Percentiles rank a stretch among this genome's conserved stretches.
These are phyloP conservation scores for Miniopterus natalensis DNA, from an alignment of 2,113 vertebrate species.

Conservation along the genomic window DNA sequence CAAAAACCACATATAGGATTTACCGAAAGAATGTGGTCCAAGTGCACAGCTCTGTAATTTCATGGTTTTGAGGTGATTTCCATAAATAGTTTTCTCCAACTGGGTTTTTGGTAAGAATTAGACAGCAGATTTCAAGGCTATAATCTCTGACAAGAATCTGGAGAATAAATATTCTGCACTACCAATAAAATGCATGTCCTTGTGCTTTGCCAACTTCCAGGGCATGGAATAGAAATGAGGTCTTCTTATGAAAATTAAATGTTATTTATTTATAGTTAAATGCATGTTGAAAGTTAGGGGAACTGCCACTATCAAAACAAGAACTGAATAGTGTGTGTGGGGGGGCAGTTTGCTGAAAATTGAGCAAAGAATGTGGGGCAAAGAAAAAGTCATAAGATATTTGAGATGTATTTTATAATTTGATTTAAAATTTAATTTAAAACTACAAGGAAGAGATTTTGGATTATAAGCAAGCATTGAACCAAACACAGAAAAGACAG, in stretches of 20 bases:
- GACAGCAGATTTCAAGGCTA: not conserved
- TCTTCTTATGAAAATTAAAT: not conserved
- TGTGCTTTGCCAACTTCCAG: not conserved
- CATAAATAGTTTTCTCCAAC: constrained; percentile 34
- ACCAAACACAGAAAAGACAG: not conserved
- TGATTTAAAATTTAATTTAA: constrained; percentile 41
- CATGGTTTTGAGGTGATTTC: not conserved
- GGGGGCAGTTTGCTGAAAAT: not conserved
- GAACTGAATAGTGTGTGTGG: not conserved
- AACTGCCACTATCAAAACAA: not conserved
- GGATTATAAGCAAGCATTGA: constrained; percentile 2
- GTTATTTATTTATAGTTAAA: constrained; percentile 42
- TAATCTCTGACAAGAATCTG: not conserved
- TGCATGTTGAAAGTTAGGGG: not conserved
- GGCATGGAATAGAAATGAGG: not conserved
- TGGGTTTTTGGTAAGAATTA: not conserved
- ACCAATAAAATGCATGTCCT: not conserved
- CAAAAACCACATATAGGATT: not conserved
- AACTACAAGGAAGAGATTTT: constrained; percentile 39
- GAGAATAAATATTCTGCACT: not conserved
- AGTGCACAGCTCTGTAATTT: not conserved
- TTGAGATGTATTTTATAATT: constrained; percentile 23
- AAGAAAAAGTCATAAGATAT: constrained; percentile 10
- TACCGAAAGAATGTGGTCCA: not conserved
- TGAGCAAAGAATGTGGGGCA: not conserved